Evolutionary conservation across 2,113 vertebrate genomes (phyloP), one percentile per base, ranked within the genome.

Genomic region (Macroglossus sobrinus): DNA sequence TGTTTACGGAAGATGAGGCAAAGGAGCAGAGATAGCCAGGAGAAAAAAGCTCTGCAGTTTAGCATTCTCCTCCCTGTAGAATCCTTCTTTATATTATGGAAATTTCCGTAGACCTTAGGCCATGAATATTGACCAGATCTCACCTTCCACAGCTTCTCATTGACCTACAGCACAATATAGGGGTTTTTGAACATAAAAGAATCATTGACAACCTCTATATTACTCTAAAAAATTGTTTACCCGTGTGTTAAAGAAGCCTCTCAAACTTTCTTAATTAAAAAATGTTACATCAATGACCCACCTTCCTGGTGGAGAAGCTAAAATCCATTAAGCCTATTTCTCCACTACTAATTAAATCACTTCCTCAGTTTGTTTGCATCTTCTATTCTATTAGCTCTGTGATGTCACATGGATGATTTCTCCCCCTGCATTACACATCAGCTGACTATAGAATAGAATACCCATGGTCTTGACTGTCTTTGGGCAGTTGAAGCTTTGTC

Each of bases 71-170:
- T 98, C 98, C 98, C 98, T 94, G 93, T 97, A 98, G 98, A 95
- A 98, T 94, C 96, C 94, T 74, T 97, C 92, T 93, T 97, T 98
- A 43, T 97, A 97, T 98, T 98, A 98, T 98, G 98, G 98, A 99
- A 98, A 99, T 99, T 98, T 98, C 97, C 97, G 94, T 94, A 98
- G 97, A 98, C 98, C 98, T 98, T 97, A 98, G 98, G 98, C 98
- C 97, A 98, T 96, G 95, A 97, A 97, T 98, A 98, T 99, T 98
- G 98, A 99, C 97, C 98, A 98, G 97, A 95, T 96, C 97, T 98
- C 98, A 98, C 98, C 98, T 98, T 98, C 97, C 96, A 89, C 98
- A 98, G 98, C 96, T 98, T 97, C 98, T 96, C 98, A 98, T 98
- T 98, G 98, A 98, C 99, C 98, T 97, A 93, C 82, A 93, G 97